A percentile compares a stretch with the other conserved stretches of the same genome.
phyloP scores from a whole-genome alignment of 1,140 invertebrate genomes.

The Drosophila micromelanica region DNA sequence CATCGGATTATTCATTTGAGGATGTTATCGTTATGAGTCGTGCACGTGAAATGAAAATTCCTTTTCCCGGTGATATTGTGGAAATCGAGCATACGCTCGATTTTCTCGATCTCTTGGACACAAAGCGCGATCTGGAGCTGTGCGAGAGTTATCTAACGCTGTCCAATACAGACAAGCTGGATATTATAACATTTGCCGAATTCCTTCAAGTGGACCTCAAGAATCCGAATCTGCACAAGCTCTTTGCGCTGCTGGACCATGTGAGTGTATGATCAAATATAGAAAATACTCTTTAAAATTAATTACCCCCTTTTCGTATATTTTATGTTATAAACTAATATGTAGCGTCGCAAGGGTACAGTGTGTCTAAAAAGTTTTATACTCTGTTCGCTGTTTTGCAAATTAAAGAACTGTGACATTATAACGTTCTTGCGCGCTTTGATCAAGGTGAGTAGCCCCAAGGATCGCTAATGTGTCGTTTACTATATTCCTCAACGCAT shows the following conservation, averaged over 20 bases:
- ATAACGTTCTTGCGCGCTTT: slow-evolving; percentile 68
- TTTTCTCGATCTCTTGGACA: slow-evolving; percentile 85
- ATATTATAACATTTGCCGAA: slow-evolving; percentile 73
- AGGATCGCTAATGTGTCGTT: background rate
- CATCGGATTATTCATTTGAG: slow-evolving; percentile 96
- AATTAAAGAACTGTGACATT: slow-evolving; percentile 69
- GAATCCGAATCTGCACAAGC: slow-evolving; percentile 62
- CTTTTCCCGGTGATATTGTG: slow-evolving; percentile 89
- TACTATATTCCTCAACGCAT: background rate
- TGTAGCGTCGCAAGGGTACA: slow-evolving; percentile 53
- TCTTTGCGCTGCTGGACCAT: slow-evolving; percentile 75
- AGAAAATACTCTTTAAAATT: background rate
- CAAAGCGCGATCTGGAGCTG: slow-evolving; percentile 58
- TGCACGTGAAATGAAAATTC: slow-evolving; percentile 92
- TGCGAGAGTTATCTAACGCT: slow-evolving; percentile 52
- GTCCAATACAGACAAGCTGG: slow-evolving; percentile 64
- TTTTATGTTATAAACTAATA: background rate
- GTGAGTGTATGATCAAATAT: slow-evolving; percentile 38
- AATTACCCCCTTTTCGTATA: background rate
- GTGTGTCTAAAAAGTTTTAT: slow-evolving; percentile 76
- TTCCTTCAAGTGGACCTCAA: slow-evolving; percentile 65
- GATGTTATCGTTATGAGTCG: slow-evolving; percentile 94
- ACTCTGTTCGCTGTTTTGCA: slow-evolving; percentile 75
- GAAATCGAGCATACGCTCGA: slow-evolving; percentile 91
- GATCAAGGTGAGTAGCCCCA: slow-evolving; percentile 54